Evolutionary conservation across 2,888 invertebrate genomes (phyloP).

Genomic region (Morpho helenor): DNA sequence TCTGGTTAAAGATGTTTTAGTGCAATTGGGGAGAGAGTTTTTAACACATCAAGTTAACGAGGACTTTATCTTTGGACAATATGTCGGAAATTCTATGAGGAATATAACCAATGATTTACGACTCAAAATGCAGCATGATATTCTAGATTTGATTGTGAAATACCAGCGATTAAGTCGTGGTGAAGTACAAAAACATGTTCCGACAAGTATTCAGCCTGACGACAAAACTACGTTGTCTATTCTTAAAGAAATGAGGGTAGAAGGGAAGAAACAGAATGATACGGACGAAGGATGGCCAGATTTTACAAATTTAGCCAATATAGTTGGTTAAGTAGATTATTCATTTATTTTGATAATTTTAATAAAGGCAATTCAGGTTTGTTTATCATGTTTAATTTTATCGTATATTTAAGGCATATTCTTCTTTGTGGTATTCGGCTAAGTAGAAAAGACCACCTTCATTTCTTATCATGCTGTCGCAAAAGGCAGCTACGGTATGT

Average conservation of each 20-base stretch:
- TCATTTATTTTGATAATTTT: too few relatives aligned
- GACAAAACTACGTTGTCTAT: slow-evolving; percentile 12
- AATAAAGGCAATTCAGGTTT: too few relatives aligned
- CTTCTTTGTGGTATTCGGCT: too few relatives aligned
- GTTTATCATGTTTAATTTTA: too few relatives aligned
- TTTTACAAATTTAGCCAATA: slow-evolving; percentile 61
- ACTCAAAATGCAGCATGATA: slow-evolving; percentile 60
- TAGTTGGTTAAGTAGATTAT: slow-evolving; percentile 44
- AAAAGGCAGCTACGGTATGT: too few relatives aligned
- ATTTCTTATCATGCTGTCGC: too few relatives aligned
- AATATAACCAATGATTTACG: slow-evolving; percentile 51
- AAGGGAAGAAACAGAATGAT: slow-evolving; percentile 48
- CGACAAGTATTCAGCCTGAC: slow-evolving; percentile 4
- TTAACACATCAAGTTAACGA: slow-evolving; percentile 56
- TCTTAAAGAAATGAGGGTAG: slow-evolving; percentile 39
- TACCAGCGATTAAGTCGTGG: slow-evolving; percentile 33
- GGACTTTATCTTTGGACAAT: slow-evolving; percentile 71
- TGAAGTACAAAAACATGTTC: slow-evolving; percentile 10
- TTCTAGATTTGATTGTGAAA: slow-evolving; percentile 58
- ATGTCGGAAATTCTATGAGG: slow-evolving; percentile 57
- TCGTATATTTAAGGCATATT: too few relatives aligned
- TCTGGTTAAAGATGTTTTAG: slow-evolving; percentile 52
- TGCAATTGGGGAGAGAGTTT: slow-evolving; percentile 57
- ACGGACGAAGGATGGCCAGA: slow-evolving; percentile 67
- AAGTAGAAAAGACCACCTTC: too few relatives aligned